These are phyloP conservation scores for Geothlypis trichas DNA, from an alignment of 2,113 vertebrate genomes.

Conservation along the genomic window DNA sequence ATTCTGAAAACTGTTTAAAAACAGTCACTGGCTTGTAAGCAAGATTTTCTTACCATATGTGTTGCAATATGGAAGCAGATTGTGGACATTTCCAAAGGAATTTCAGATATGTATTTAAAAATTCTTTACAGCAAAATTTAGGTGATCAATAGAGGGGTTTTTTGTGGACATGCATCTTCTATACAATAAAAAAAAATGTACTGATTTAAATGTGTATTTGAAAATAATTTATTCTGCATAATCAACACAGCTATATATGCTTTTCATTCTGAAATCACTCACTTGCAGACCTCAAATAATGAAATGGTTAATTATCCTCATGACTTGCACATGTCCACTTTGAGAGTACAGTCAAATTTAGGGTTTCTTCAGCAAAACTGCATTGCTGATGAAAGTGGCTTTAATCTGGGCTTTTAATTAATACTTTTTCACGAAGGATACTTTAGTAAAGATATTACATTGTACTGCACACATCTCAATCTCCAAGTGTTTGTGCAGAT, in stretches of 20 bases:
- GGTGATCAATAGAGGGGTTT: neutral
- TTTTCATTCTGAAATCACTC: slow-evolving; percentile 6
- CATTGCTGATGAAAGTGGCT: neutral
- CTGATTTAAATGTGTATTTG: neutral
- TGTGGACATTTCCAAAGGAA: slow-evolving; percentile 17
- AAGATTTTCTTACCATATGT: slow-evolving; percentile 38
- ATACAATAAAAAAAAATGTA: neutral
- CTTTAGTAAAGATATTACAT: neutral
- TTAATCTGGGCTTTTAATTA: slow-evolving; percentile 5
- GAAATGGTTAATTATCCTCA: neutral
- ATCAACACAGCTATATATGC: neutral
- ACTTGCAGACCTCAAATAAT: neutral
- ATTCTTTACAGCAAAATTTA: neutral
- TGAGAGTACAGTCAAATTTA: neutral
- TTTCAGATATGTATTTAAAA: neutral
- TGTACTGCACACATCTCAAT: neutral
- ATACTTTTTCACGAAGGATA: neutral
- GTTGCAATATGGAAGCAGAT: slow-evolving; percentile 20
- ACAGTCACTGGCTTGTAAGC: slow-evolving; percentile 18
- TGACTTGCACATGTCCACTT: neutral
- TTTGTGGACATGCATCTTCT: neutral
- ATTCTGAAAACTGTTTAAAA: slow-evolving; percentile 40
- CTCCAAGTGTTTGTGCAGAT: neutral
- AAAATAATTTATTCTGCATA: neutral
- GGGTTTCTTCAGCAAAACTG: neutral